phyloP scores from a whole-genome alignment of 1,140 invertebrate genomes.

The Drosophila ironensis region DNA sequence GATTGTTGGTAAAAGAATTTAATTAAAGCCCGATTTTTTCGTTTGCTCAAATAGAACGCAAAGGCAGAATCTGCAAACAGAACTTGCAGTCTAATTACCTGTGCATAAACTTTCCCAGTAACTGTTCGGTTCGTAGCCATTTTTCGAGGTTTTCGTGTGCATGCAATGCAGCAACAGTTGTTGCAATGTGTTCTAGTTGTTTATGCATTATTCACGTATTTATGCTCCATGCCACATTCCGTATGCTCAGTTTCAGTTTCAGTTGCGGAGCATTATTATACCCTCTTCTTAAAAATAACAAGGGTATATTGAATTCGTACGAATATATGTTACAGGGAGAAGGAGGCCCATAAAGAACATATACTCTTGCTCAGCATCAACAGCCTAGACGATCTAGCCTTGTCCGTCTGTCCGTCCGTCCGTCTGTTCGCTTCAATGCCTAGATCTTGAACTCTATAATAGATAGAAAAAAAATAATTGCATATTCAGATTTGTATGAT shows the following conservation, averaged over 20 bases:
- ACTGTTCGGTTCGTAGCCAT: constrained; percentile 5
- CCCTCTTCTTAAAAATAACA: no score
- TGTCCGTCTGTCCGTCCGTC: no score
- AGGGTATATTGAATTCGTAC: no score
- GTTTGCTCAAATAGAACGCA: constrained; percentile 1
- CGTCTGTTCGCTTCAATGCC: no score
- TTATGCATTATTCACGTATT: constrained; percentile 61
- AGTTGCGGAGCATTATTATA: constrained; percentile 28
- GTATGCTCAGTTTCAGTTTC: constrained; percentile 37
- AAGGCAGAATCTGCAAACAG: constrained; percentile 6
- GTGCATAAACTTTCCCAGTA: constrained; percentile 42
- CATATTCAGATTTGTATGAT: no score
- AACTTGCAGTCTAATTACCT: constrained; percentile 42
- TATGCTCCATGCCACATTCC: constrained; percentile 57
- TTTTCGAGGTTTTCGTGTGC: constrained; percentile 20
- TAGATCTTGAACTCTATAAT: no score
- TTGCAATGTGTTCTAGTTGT: constrained; percentile 60
- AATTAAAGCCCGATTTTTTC: constrained; percentile 44
- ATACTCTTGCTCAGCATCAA: no score
- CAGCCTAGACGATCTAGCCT: no score
- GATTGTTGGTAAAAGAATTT: constrained; percentile 34
- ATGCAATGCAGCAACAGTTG: constrained; percentile 39
- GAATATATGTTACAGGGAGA: no score
- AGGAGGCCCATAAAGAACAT: no score
- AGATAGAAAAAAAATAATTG: no score